phyloP scores from a whole-genome alignment of 2,888 invertebrate genomes.

The Cantharis nigra region DNA sequence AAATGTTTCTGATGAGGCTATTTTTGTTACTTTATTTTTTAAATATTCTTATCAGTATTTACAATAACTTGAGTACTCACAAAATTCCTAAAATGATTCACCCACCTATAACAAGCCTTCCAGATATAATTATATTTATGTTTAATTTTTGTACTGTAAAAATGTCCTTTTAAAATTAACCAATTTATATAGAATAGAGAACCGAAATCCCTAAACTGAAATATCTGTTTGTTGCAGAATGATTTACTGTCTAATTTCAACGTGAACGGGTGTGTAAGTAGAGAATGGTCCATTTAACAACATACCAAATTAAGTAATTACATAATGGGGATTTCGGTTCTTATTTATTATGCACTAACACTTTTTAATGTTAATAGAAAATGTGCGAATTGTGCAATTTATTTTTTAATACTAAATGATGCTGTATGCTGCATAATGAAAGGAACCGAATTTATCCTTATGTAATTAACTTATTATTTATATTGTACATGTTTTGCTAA shows the following conservation, averaged over 20 bases:
- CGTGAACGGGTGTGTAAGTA: conserved; percentile 51
- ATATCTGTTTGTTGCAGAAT: conserved; percentile 62
- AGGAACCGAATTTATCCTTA: conserved; percentile 36
- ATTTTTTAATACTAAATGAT: not conserved
- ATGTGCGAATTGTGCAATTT: not conserved
- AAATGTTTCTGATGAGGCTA: not conserved
- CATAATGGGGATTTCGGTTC: conserved; percentile 48
- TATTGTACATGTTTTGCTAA: not conserved
- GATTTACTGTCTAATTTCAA: conserved; percentile 67
- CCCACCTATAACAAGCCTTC: not conserved
- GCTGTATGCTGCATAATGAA: conserved; percentile 34
- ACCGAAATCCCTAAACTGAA: conserved; percentile 51
- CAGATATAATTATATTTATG: not conserved
- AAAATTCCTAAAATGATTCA: not conserved
- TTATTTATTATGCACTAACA: conserved; percentile 41
- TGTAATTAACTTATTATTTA: conserved; percentile 18
- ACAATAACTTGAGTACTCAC: not conserved
- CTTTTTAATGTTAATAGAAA: not conserved
- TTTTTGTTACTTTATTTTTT: not conserved
- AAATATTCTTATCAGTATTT: not conserved
- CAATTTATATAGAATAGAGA: conserved; percentile 33
- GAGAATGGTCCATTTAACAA: conserved; percentile 6
- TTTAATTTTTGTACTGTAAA: not conserved
- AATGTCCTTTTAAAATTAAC: not conserved
- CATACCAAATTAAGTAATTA: conserved; percentile 14